Conservation (phyloP, 1,140 invertebrate genomes). For the Littorina saxatilis region DNA sequence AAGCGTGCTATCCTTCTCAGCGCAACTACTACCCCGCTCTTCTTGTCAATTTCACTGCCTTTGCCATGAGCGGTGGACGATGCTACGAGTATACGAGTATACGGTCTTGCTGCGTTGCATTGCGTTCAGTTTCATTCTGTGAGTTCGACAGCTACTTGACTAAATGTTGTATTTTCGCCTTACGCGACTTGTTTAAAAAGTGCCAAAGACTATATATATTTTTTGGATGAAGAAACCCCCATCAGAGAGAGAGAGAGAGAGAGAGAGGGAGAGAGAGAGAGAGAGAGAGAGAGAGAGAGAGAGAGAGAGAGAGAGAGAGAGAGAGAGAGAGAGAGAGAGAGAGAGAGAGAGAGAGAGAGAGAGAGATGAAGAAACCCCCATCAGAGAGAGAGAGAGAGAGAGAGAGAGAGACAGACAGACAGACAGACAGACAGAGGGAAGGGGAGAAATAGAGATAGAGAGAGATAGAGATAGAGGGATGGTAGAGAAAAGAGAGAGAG, state of each 20-base stretch:
- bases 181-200: too few species aligned
- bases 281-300: neutral
- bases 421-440: neutral
- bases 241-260: neutral
- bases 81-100: too few species aligned
- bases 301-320: neutral
- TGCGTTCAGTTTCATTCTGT: too few species aligned
- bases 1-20: too few species aligned
- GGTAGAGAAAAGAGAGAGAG: slow-evolving; percentile 6
- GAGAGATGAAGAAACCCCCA: neutral
- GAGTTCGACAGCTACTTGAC: too few species aligned
- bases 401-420: neutral
- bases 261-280: neutral
- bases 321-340: neutral
- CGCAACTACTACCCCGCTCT: too few species aligned
- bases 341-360: neutral
- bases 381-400: neutral
- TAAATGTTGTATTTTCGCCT: too few species aligned
- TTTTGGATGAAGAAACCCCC: too few species aligned
- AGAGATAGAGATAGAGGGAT: neutral
- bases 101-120: too few species aligned
- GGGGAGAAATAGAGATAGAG: neutral
- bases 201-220: too few species aligned
- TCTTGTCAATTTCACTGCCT: too few species aligned
- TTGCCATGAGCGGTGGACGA: too few species aligned